These are phyloP conservation scores for Nemopilema nomurai DNA, from an alignment of 30 jellyfish, hydroid and myxozoan species.

Conservation along the genomic window DNA sequence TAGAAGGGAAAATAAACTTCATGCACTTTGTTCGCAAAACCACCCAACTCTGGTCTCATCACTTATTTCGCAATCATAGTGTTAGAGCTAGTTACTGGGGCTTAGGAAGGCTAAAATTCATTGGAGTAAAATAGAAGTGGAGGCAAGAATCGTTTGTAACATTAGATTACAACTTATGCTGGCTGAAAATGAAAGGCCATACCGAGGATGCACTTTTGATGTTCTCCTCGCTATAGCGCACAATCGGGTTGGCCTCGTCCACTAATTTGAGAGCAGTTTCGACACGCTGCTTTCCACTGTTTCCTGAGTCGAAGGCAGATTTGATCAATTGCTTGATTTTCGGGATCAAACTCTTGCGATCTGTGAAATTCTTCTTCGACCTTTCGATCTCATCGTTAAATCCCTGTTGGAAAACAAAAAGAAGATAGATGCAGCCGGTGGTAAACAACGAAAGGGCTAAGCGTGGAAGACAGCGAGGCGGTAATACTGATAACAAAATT, in stretches of 20 bases:
- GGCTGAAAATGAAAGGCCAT: background rate
- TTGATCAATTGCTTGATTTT: conserved; percentile 62
- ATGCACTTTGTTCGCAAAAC: too few relatives aligned
- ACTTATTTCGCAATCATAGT: too few relatives aligned
- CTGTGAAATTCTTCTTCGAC: conserved; percentile 92
- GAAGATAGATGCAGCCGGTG: background rate
- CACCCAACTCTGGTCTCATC: too few relatives aligned
- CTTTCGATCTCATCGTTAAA: conserved; percentile 84
- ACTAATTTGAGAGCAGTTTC: conserved; percentile 26
- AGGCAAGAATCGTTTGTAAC: too few relatives aligned
- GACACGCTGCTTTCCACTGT: conserved; percentile 33
- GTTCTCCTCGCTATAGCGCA: conserved; percentile 14
- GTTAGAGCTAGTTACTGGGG: too few relatives aligned
- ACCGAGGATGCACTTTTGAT: conserved; percentile 35
- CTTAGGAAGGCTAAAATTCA: too few relatives aligned
- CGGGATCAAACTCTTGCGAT: conserved; percentile 78
- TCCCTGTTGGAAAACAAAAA: conserved; percentile 39
- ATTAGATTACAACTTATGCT: background rate
- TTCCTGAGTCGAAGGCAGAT: conserved; percentile 72
- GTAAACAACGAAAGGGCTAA: background rate
- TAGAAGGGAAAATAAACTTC: too few relatives aligned
- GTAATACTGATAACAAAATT: too few relatives aligned
- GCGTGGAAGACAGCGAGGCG: background rate
- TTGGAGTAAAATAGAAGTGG: too few relatives aligned
- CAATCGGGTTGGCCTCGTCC: conserved; percentile 28